Evolutionary conservation across 2,113 vertebrate species (phyloP).

Genomic region (Lanius collurio): DNA sequence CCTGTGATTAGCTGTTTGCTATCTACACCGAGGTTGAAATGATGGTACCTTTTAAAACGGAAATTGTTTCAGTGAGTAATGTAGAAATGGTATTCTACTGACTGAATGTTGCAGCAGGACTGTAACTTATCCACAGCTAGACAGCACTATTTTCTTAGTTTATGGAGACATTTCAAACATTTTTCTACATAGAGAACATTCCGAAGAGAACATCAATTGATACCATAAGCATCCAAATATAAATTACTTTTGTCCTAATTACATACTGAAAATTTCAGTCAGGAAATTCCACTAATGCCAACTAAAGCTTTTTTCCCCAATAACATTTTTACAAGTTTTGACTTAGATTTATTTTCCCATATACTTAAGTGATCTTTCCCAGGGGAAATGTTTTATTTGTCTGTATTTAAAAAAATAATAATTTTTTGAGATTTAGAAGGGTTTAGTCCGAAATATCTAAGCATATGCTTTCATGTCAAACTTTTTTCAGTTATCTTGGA

Average conservation of each 20-base stretch:
- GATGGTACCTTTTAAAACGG: slow-evolving; percentile 26
- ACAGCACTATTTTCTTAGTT: not conserved
- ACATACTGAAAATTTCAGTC: not conserved
- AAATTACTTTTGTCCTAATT: not conserved
- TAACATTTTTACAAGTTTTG: not conserved
- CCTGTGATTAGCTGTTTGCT: slow-evolving; percentile 56
- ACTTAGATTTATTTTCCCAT: not conserved
- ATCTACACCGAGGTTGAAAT: slow-evolving; percentile 34
- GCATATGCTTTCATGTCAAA: not conserved
- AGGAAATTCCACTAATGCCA: slow-evolving; percentile 16
- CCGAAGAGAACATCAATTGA: not conserved
- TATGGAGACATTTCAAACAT: not conserved
- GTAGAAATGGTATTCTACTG: not conserved
- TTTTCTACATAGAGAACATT: not conserved
- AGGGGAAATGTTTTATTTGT: not conserved
- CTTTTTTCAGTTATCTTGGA: not conserved
- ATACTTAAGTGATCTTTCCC: not conserved
- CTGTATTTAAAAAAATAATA: not conserved
- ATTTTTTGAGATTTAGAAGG: not conserved
- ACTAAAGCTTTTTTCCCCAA: not conserved
- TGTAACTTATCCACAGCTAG: not conserved
- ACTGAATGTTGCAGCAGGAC: not conserved
- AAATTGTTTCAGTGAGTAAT: slow-evolving; percentile 5
- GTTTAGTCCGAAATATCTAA: not conserved
- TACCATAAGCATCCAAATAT: not conserved